Conservation (phyloP, 2,888 invertebrate species). For the Cerastis rubricosa region DNA sequence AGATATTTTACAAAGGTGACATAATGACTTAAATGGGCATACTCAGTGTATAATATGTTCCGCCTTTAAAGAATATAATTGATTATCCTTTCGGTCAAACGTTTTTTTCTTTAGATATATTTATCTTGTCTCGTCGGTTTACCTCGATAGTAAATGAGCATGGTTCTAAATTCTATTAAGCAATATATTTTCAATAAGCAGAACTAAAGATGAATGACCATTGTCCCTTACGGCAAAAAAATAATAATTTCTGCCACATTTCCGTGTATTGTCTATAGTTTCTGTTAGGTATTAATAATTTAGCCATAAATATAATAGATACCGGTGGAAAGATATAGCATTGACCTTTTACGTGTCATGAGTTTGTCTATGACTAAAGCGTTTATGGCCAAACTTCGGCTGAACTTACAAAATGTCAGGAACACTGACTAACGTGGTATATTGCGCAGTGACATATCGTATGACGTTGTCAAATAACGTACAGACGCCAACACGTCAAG, state of each 20-base stretch:
- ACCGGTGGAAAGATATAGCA: slow-evolving; percentile 52
- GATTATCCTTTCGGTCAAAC: slow-evolving; percentile 32
- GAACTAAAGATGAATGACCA: slow-evolving; percentile 45
- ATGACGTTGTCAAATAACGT: not conserved
- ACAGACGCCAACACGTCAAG: no score
- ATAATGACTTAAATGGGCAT: not conserved
- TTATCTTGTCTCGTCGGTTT: slow-evolving; percentile 9
- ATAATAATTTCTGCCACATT: slow-evolving; percentile 43
- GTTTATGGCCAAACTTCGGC: slow-evolving; percentile 55
- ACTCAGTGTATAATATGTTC: slow-evolving; percentile 7
- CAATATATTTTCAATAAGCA: slow-evolving; percentile 40
- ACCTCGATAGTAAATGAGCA: slow-evolving; percentile 12
- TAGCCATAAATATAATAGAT: slow-evolving; percentile 30
- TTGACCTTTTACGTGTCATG: slow-evolving; percentile 65
- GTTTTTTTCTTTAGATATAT: no score
- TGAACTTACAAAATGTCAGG: slow-evolving; percentile 75
- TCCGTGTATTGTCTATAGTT: slow-evolving; percentile 42
- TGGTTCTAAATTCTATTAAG: not conserved
- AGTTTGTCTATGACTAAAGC: slow-evolving; percentile 59
- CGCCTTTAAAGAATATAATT: slow-evolving; percentile 20
- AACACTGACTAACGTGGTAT: slow-evolving; percentile 69
- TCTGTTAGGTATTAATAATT: slow-evolving; percentile 32
- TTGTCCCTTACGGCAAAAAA: slow-evolving; percentile 30
- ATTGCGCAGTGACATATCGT: slow-evolving; percentile 57
- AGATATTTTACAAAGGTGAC: not conserved